Base-by-base conservation (phyloP, 1,140 invertebrate species). In the Plectus sambesii region DNA sequence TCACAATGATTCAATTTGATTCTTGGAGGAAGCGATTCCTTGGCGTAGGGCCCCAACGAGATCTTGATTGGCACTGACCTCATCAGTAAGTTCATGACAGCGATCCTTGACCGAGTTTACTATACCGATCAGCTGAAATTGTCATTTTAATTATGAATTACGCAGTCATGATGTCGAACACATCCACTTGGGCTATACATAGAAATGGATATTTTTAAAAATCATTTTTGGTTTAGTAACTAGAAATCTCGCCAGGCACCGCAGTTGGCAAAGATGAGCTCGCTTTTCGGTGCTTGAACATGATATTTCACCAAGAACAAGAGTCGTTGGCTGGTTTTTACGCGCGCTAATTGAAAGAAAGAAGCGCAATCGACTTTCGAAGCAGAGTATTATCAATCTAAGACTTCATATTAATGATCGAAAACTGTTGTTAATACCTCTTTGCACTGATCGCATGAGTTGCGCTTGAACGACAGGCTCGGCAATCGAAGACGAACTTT, bases 271-370 rank as follows among this genome's bases (percentile, higher is more conserved):
- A 27, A 27, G 41, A 27, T 42, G 25, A 42, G 36, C 12, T n/a
- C 41, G 15, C 36, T 42, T 42, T 23, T 42, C 20, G 41, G 25
- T 5, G 41, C 25, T 42, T 42, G 25, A 5, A 25, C 20, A 5
- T 27, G 15, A 42, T 42, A 25, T 23, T 6, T 15, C 42, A 20
- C 9, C 47, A 49, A 23, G 25, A 33, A n/a, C 45, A 23, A 17
- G 12, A 48, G 27, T 12, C 6, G 45, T 35, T 48, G 45, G 12
- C 36, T 49, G 17, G n/a, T n/a, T n/a, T n/a, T n/a, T n/a, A n/a
- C n/a, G n/a, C n/a, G n/a, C n/a, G n/a, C n/a, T n/a, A n/a, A n/a
- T n/a, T n/a, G n/a, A n/a, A n/a, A n/a, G n/a, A n/a, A n/a, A n/a
- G n/a, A n/a, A n/a, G n/a, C n/a, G n/a, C n/a, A n/a, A n/a, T n/a